Evolutionary conservation across 2,113 vertebrate genomes (phyloP).

Genomic region (Sapajus apella): DNA sequence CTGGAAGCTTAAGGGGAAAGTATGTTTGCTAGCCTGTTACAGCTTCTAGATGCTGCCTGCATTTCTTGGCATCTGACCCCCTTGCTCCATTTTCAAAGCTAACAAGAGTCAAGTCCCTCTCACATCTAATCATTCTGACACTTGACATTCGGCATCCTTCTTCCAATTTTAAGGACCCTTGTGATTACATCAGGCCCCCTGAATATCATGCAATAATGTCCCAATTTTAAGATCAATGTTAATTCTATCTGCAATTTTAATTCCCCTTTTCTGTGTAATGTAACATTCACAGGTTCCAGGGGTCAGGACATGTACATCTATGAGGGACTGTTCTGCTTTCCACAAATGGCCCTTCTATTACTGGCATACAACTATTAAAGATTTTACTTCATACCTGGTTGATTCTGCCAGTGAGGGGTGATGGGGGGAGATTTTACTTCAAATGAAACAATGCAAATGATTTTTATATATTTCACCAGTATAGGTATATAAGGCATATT

Average conservation of each 20-base stretch:
- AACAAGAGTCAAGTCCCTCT: background rate
- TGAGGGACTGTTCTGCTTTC: background rate
- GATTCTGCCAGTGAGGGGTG: too few species aligned
- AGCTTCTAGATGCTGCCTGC: background rate
- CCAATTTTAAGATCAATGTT: slow-evolving; percentile 22
- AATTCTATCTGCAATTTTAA: slow-evolving; percentile 67
- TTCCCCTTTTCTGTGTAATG: slow-evolving; percentile 2
- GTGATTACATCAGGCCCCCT: background rate
- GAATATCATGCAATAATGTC: background rate
- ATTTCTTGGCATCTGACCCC: background rate
- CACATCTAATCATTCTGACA: background rate
- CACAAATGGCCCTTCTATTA: slow-evolving; percentile 62
- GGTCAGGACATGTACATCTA: slow-evolving; percentile 9
- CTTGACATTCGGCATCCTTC: background rate
- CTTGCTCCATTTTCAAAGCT: slow-evolving; percentile 14
- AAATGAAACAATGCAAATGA: slow-evolving; percentile 39
- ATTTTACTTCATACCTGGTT: background rate
- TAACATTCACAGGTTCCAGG: slow-evolving; percentile 57
- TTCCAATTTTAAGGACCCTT: background rate
- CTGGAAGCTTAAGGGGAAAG: background rate
- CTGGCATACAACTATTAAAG: slow-evolving; percentile 18
- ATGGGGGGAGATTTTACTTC: background rate
- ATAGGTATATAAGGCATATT: slow-evolving; percentile 32
- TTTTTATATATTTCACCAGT: slow-evolving; percentile 67
- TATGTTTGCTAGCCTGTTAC: background rate